A percentile compares a stretch with the other conserved stretches of the same genome.
Conservation (phyloP, 2,113 vertebrate species). For the Grammomys dolichurus region DNA sequence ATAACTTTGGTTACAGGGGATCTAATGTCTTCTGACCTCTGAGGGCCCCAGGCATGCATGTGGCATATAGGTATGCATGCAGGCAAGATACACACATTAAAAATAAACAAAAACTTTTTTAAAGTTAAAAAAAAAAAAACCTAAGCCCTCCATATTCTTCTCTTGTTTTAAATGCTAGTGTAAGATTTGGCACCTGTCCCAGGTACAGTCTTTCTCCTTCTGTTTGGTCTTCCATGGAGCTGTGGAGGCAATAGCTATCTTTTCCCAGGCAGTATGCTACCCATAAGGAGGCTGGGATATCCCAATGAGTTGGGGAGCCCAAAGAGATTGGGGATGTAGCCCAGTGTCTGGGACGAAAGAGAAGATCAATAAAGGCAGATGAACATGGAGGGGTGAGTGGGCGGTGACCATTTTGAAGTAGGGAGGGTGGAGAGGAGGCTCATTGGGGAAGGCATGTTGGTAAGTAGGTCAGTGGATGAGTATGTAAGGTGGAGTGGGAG, state of each 20-base stretch:
- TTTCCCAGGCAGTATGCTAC: not conserved
- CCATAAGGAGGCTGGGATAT: not conserved
- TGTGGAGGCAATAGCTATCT: not conserved
- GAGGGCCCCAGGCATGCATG: not conserved
- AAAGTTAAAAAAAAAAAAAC: not conserved
- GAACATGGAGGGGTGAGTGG: not conserved
- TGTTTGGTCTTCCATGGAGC: not conserved
- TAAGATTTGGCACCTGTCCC: not conserved
- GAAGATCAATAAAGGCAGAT: not conserved
- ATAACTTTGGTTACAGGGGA: not conserved
- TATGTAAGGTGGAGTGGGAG: not conserved
- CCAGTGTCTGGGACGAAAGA: not conserved
- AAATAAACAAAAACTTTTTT: not conserved
- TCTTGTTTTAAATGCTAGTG: not conserved
- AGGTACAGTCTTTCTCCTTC: not conserved
- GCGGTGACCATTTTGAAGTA: not conserved
- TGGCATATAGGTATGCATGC: not conserved
- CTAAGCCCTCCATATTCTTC: not conserved
- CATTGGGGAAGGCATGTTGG: not conserved
- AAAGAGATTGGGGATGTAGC: not conserved
- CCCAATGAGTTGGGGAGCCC: not conserved
- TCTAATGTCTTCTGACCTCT: not conserved
- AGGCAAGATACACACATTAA: not conserved
- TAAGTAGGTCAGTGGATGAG: not conserved
- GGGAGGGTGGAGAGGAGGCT: not conserved